phyloP scores from a whole-genome alignment of 37 sponge, comb jelly and placozoan species.

The Mnemiopsis leidyi region DNA sequence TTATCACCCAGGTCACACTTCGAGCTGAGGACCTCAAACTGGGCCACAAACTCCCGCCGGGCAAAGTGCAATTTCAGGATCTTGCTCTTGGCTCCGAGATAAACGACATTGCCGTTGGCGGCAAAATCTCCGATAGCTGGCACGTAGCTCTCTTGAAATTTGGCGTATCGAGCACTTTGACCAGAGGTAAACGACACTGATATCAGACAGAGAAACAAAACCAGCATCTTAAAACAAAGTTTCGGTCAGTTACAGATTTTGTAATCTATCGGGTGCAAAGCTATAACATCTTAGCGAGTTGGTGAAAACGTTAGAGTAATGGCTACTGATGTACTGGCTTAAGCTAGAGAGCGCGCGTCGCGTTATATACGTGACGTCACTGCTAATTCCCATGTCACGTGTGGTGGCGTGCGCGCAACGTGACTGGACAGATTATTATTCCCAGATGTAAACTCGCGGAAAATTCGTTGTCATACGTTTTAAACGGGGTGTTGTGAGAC shows the following conservation, averaged over 20 bases:
- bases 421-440: background rate
- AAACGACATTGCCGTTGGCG: slow-evolving; percentile 38
- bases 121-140: background rate
- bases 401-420: background rate
- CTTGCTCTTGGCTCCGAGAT: slow-evolving; percentile 35
- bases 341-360: background rate
- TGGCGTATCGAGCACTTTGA: slow-evolving; percentile 3
- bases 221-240: background rate
- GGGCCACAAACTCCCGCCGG: background rate
- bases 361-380: background rate
- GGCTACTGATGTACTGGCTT: background rate
- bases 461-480: background rate
- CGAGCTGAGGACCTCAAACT: slow-evolving; percentile 50
- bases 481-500: background rate
- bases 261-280: too few species aligned
- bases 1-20: background rate
- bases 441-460: background rate
- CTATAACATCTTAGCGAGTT: too few species aligned
- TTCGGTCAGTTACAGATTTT: too few species aligned
- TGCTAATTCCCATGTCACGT: background rate
- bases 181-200: background rate
- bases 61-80: slow-evolving; percentile 30
- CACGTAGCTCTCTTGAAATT: slow-evolving; percentile 20
- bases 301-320: background rate
- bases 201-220: background rate